Evolutionary conservation across 2,888 invertebrate species (phyloP).

Genomic region (Gandaritis pyraliata): DNA sequence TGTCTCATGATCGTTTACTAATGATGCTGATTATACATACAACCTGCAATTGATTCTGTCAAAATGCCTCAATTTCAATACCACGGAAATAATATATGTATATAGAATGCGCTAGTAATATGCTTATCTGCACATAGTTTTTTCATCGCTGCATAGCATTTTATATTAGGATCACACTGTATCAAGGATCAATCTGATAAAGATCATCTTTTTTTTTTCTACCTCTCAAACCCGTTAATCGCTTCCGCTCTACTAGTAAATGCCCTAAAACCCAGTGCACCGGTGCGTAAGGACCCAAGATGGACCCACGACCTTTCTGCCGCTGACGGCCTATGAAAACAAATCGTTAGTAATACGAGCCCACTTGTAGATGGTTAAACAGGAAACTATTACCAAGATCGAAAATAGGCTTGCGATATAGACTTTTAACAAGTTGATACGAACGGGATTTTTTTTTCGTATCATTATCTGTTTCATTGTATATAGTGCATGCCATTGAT

Average conservation of each 20-base stretch:
- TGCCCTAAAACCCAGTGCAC: conserved; percentile 60
- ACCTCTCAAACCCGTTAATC: conserved; percentile 42
- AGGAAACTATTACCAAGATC: conserved; percentile 32
- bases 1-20: too few relatives aligned
- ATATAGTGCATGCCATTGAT: too few relatives aligned
- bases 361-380: conserved; percentile 37
- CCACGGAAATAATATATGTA: too few relatives aligned
- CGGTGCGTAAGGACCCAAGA: conserved; percentile 70
- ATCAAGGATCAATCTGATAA: too few relatives aligned
- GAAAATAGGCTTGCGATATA: conserved; percentile 18
- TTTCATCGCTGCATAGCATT: too few relatives aligned
- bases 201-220: too few relatives aligned
- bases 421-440: not conserved
- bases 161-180: too few relatives aligned
- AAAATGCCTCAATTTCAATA: too few relatives aligned
- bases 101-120: too few relatives aligned
- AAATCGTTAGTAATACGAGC: conserved; percentile 69
- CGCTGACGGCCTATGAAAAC: conserved; percentile 74
- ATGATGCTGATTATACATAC: too few relatives aligned
- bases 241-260: conserved; percentile 40
- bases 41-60: too few relatives aligned
- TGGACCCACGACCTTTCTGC: conserved; percentile 66
- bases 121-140: too few relatives aligned
- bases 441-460: not conserved
- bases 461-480: not conserved